phyloP scores from a whole-genome alignment of 1,140 invertebrate species.

The Drosophila kurseongensis region DNA sequence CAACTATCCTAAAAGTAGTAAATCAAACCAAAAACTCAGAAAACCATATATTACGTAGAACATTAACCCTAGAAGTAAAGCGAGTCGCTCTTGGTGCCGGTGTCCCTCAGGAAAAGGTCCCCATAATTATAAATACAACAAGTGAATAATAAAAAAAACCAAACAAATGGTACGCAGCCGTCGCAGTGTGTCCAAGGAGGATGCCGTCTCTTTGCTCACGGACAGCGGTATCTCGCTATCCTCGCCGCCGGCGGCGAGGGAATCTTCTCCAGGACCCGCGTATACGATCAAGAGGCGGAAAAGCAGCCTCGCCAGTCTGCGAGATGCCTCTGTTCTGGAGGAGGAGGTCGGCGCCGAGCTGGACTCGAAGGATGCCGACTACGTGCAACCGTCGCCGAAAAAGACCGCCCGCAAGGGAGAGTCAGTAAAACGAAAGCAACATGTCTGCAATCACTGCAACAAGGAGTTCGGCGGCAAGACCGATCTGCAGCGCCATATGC shows the following conservation, averaged over 20 bases:
- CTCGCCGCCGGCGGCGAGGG: slow-evolving; percentile 69
- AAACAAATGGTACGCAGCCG: slow-evolving; percentile 76
- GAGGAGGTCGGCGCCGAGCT: slow-evolving; percentile 45
- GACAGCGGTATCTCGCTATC: slow-evolving; percentile 81
- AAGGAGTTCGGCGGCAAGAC: slow-evolving; percentile 85
- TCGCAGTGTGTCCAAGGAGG: slow-evolving; percentile 78
- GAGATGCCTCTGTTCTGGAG: slow-evolving; percentile 43
- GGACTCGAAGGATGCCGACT: slow-evolving; percentile 49
- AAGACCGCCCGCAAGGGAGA: slow-evolving; percentile 57
- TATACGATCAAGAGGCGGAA: slow-evolving; percentile 55
- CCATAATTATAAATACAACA: slow-evolving; percentile 20
- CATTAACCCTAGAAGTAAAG: slow-evolving; percentile 52
- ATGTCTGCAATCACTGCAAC: slow-evolving; percentile 84
- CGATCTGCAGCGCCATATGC: slow-evolving; percentile 85
- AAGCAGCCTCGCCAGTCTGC: slow-evolving; percentile 58
- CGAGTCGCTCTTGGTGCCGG: slow-evolving; percentile 62
- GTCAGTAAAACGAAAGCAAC: slow-evolving; percentile 54
- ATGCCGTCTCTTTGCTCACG: slow-evolving; percentile 65
- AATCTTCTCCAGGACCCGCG: slow-evolving; percentile 36
- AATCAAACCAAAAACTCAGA: slow-evolving; percentile 30
- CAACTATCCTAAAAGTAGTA: slow-evolving; percentile 36
- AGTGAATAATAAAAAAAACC: slow-evolving; percentile 26
- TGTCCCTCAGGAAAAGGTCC: slow-evolving; percentile 41
- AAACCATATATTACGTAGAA: slow-evolving; percentile 35
- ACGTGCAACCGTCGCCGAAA: slow-evolving; percentile 58